Percentiles rank a stretch among this genome's conserved stretches.
phyloP scores from a whole-genome alignment of 2,797 vertebrate species.

The Neosilurus hyrtlii region DNA sequence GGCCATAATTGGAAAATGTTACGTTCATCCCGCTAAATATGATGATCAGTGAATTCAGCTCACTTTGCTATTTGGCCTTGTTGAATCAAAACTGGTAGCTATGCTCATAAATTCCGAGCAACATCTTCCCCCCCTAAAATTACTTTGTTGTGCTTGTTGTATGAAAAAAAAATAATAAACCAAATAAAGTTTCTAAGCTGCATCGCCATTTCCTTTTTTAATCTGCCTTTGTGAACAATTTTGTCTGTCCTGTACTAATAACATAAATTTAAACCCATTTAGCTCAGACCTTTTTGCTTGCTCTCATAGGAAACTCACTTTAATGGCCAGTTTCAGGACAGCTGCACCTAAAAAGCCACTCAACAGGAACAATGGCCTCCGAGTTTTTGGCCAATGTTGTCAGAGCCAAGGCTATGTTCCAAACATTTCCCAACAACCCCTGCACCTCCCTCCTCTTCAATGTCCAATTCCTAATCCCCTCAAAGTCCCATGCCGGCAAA shows the following conservation, averaged over 20 bases:
- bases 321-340: slow-evolving; percentile 42
- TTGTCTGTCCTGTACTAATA: slow-evolving; percentile 22
- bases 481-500: slow-evolving; percentile 65
- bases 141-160: not conserved
- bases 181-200: not conserved
- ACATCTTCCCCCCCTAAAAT: not conserved
- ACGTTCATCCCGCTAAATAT: slow-evolving; percentile 16
- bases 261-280: slow-evolving; percentile 38
- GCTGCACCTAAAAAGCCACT: slow-evolving; percentile 44
- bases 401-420: slow-evolving; percentile 43
- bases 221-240: slow-evolving; percentile 14
- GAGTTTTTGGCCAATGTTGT: slow-evolving; percentile 38
- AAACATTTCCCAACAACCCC: slow-evolving; percentile 57
- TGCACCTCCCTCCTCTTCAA: slow-evolving; percentile 39
- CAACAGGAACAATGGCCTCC: slow-evolving; percentile 39
- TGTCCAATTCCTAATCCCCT: slow-evolving; percentile 64
- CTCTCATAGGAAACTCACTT: slow-evolving; percentile 31
- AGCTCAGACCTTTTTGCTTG: not conserved
- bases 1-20: slow-evolving; percentile 55
- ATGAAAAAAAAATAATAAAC: not conserved
- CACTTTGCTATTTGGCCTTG: not conserved
- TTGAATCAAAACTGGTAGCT: not conserved
- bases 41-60: slow-evolving; percentile 35
- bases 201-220: slow-evolving; percentile 7
- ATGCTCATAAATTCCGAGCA: not conserved